phyloP scores from a whole-genome alignment of 2,797 vertebrate species.

The Semotilus atromaculatus region DNA sequence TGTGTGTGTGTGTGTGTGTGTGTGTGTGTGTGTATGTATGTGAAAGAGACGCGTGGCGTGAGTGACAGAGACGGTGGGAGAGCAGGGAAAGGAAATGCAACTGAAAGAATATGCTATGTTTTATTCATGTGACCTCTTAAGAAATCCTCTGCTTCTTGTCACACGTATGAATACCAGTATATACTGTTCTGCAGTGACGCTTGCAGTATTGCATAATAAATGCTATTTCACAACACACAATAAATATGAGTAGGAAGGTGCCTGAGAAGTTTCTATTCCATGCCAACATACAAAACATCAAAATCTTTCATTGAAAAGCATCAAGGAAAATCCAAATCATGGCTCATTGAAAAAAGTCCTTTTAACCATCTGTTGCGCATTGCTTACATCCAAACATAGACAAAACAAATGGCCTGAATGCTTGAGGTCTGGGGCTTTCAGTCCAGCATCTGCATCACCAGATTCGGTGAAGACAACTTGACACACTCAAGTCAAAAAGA shows the following conservation, averaged over 20 bases:
- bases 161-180: neutral
- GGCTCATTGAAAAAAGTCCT: neutral
- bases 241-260: neutral
- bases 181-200: neutral
- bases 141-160: constrained; percentile 73
- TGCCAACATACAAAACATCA: neutral
- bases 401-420: neutral
- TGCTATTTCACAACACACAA: neutral
- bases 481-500: neutral
- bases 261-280: neutral
- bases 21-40: too few relatives aligned
- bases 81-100: too few relatives aligned
- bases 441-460: constrained; percentile 46
- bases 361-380: neutral
- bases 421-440: neutral
- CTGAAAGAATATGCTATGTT: too few relatives aligned
- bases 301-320: neutral
- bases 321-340: neutral
- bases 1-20: too few relatives aligned
- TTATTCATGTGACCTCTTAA: too few relatives aligned
- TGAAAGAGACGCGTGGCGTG: too few relatives aligned
- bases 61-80: too few relatives aligned
- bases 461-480: constrained; percentile 54
- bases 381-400: neutral
- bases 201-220: too few relatives aligned